phyloP scores from a whole-genome alignment of 2,888 invertebrate genomes.

The Rutpela maculata region DNA sequence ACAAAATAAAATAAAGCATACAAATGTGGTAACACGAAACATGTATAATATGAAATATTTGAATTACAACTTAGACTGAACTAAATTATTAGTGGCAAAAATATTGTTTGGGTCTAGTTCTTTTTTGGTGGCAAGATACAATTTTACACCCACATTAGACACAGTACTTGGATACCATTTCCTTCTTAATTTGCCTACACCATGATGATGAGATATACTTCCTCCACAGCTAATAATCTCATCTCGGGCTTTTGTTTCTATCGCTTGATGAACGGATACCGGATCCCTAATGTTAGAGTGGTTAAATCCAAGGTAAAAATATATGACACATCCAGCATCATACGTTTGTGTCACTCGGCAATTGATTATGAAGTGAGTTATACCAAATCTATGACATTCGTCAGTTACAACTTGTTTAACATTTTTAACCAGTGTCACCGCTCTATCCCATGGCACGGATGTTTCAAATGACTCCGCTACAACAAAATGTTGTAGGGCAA shows the following conservation, averaged over 20 bases:
- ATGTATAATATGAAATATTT: background rate
- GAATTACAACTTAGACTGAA: conserved; percentile 68
- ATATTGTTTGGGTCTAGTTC: conserved; percentile 96
- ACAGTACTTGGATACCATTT: conserved; percentile 92
- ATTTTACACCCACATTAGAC: conserved; percentile 85
- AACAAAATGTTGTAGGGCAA: conserved; percentile 90
- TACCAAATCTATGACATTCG: conserved; percentile 79
- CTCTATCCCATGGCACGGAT: conserved; percentile 97
- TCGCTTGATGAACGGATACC: conserved; percentile 88
- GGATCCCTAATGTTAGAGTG: conserved; percentile 83
- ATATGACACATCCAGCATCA: conserved; percentile 97
- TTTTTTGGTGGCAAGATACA: conserved; percentile 88
- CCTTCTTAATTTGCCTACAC: conserved; percentile 94
- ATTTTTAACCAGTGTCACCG: conserved; percentile 88
- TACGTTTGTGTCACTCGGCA: conserved; percentile 97
- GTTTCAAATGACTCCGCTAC: conserved; percentile 99
- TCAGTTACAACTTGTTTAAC: conserved; percentile 87
- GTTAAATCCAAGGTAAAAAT: conserved; percentile 75
- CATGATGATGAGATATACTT: conserved; percentile 97
- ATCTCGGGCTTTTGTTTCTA: conserved; percentile 92
- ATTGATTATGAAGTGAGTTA: conserved; percentile 82
- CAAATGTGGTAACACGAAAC: background rate
- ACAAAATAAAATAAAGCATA: background rate
- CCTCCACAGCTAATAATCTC: conserved; percentile 94
- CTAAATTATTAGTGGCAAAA: conserved; percentile 91